Conservation (phyloP, 2,888 invertebrate genomes). For the Phlogophora meticulosa region DNA sequence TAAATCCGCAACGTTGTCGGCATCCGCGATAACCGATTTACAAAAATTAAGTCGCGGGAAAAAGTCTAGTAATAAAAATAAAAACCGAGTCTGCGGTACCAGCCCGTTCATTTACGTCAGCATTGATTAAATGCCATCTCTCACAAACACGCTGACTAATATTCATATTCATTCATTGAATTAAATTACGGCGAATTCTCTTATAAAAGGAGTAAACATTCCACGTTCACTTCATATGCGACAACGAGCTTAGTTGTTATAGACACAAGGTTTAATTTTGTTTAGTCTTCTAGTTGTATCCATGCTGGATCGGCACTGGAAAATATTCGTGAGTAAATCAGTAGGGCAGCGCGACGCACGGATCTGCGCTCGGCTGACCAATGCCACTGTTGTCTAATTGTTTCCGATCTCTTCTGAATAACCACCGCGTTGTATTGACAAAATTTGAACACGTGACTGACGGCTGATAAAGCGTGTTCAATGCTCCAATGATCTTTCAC, state of each 20-base stretch:
- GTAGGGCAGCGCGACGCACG: conserved; percentile 83
- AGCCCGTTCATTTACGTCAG: conserved; percentile 22
- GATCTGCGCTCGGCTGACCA: conserved; percentile 89
- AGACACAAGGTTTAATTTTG: conserved; percentile 57
- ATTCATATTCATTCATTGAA: conserved; percentile 58
- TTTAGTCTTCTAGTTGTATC: conserved; percentile 61
- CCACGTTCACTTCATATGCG: not conserved
- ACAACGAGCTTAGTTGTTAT: conserved; percentile 10
- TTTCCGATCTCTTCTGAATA: conserved; percentile 90
- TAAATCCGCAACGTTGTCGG: too few species aligned
- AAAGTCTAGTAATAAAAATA: conserved; percentile 13
- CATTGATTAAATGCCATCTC: conserved; percentile 55
- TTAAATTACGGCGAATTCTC: conserved; percentile 58
- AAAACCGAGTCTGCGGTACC: conserved; percentile 6
- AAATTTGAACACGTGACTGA: conserved; percentile 87
- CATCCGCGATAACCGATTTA: too few species aligned
- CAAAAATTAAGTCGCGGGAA: too few species aligned
- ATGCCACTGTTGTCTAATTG: conserved; percentile 89
- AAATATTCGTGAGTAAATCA: conserved; percentile 83
- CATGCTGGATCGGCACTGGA: conserved; percentile 66
- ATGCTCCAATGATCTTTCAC: conserved; percentile 72
- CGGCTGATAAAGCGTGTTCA: conserved; percentile 76
- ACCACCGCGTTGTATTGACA: conserved; percentile 85
- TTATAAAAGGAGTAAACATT: conserved; percentile 51
- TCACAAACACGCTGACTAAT: conserved; percentile 58